These are phyloP conservation scores for Drosophila mulleri DNA, from an alignment of 2,888 invertebrate genomes.

Conservation along the genomic window DNA sequence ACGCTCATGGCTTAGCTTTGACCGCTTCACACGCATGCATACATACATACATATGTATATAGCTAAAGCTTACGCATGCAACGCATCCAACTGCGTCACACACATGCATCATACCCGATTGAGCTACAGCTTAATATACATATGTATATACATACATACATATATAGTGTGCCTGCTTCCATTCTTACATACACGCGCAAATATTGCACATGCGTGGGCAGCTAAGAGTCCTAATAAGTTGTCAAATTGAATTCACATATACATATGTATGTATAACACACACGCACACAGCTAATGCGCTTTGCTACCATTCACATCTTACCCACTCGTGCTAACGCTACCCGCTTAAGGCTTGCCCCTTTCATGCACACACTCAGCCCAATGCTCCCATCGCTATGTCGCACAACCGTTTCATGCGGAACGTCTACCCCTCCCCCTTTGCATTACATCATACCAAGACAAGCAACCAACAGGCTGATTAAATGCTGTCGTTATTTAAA, in stretches of 20 bases:
- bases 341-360: not conserved
- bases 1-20: too few relatives aligned
- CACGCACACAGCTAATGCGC: not conserved
- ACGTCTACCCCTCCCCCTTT: not conserved
- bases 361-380: not conserved
- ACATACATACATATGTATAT: not conserved
- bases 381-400: not conserved
- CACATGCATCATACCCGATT: not conserved
- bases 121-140: not conserved
- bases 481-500: conserved; percentile 69
- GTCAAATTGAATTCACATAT: not conserved
- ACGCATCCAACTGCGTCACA: not conserved
- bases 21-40: too few relatives aligned
- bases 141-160: not conserved
- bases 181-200: not conserved
- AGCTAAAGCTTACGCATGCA: not conserved
- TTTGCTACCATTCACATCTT: not conserved
- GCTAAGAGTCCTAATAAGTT: not conserved
- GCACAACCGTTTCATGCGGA: not conserved
- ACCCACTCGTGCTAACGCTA: not conserved
- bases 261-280: not conserved
- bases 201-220: not conserved
- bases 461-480: conserved; percentile 36
- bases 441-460: not conserved
- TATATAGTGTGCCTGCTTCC: not conserved